Percentiles rank a stretch among this genome's conserved stretches.
Conservation (phyloP, 92 coral and sea anemone species). For the Phenganax subtilis region DNA sequence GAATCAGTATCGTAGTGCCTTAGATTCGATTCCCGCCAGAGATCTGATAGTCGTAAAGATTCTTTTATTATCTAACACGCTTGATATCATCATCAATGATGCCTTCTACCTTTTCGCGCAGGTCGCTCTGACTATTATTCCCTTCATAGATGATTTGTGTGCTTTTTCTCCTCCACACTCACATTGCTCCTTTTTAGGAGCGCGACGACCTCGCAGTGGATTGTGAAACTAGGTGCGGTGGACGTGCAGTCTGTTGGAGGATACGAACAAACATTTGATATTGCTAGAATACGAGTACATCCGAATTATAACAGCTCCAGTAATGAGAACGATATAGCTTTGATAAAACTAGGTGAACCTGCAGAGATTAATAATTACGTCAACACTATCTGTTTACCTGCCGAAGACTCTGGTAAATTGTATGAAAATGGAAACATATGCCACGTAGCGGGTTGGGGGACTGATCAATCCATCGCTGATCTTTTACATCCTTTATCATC, state of each 20-base stretch:
- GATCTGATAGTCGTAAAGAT: too few species aligned
- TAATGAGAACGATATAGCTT: slow-evolving; percentile 71
- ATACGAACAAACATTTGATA: slow-evolving; percentile 52
- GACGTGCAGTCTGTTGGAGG: slow-evolving; percentile 56
- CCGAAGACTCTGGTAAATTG: slow-evolving; percentile 28
- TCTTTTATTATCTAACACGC: too few species aligned
- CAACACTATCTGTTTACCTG: slow-evolving; percentile 60
- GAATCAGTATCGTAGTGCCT: too few species aligned
- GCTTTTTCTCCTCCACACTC: neutral
- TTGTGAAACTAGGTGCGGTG: slow-evolving; percentile 61
- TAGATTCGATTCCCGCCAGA: too few species aligned
- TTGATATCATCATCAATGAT: too few species aligned
- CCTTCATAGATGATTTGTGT: neutral
- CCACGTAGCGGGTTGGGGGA: slow-evolving; percentile 75
- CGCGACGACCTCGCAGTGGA: slow-evolving; percentile 59
- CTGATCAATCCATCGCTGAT: slow-evolving; percentile 31
- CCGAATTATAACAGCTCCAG: slow-evolving; percentile 57
- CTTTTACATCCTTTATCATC: slow-evolving; percentile 53
- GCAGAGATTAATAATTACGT: slow-evolving; percentile 54
- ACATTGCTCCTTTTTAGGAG: slow-evolving; percentile 47
- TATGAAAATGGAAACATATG: slow-evolving; percentile 57
- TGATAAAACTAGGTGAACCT: slow-evolving; percentile 59
- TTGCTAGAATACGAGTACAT: slow-evolving; percentile 61
- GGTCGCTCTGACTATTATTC: too few species aligned
- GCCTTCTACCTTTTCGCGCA: too few species aligned